Conservation (phyloP, 2,113 vertebrate genomes). For the Caloenas nicobarica region DNA sequence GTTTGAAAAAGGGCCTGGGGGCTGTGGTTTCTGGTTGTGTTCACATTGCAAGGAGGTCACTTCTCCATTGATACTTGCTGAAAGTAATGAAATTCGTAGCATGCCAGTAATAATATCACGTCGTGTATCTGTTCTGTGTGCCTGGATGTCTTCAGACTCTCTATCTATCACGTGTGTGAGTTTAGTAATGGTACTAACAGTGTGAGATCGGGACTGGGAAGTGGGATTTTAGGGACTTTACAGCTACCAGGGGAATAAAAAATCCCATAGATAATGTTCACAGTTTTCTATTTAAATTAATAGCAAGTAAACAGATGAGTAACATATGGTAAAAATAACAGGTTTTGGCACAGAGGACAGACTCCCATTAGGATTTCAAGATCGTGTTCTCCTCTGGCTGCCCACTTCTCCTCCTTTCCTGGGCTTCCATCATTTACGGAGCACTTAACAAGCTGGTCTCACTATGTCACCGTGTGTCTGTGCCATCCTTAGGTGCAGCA, state of each 20-base stretch:
- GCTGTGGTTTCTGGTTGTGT: slow-evolving; percentile 17
- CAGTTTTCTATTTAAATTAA: slow-evolving; percentile 35
- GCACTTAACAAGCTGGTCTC: background rate
- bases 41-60: slow-evolving; percentile 40
- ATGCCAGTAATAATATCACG: background rate
- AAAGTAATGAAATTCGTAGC: background rate
- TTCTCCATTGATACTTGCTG: background rate
- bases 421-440: background rate
- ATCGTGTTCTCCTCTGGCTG: background rate
- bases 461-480: rapidly evolving
- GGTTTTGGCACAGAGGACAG: background rate
- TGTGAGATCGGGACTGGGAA: background rate
- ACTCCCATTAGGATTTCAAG: background rate
- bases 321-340: background rate
- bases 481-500: background rate
- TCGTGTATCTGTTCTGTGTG: background rate
- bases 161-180: background rate
- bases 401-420: background rate
- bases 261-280: background rate
- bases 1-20: background rate
- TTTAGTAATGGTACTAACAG: background rate
- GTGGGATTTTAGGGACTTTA: slow-evolving; percentile 24
- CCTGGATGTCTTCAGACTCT: slow-evolving; percentile 18
- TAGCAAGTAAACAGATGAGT: background rate
- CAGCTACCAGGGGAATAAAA: background rate